Conservation (phyloP, 64 coral and sea anemone species). For the Montipora foliosa region DNA sequence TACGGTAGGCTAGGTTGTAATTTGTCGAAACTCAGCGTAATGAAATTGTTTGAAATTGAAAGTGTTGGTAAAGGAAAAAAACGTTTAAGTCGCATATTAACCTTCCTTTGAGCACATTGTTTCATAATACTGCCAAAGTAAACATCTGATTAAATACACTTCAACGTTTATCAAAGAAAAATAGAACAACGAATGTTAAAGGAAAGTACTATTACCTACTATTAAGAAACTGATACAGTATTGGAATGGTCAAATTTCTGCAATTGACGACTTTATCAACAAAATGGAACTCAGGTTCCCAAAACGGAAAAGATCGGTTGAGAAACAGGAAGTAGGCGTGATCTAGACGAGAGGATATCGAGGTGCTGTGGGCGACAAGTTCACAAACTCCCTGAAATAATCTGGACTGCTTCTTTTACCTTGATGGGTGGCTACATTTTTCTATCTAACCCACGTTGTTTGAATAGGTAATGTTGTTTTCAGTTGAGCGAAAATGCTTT, state of each 20-base stretch:
- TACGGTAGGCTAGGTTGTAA: background rate
- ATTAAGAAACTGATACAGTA: background rate
- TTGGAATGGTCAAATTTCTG: background rate
- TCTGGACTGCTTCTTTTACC: constrained; percentile 9
- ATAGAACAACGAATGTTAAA: background rate
- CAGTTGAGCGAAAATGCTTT: constrained; percentile 17
- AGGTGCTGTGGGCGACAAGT: background rate
- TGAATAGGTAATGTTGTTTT: constrained; percentile 78
- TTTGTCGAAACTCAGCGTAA: background rate
- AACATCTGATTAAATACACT: background rate
- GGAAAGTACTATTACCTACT: background rate
- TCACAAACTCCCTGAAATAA: background rate
- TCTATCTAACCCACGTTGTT: constrained; percentile 55
- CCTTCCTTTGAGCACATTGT: background rate
- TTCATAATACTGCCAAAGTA: background rate
- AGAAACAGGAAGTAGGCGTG: constrained; percentile 51
- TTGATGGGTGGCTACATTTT: constrained; percentile 60
- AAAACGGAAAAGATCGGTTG: background rate
- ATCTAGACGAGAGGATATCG: background rate
- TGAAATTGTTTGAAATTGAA: background rate
- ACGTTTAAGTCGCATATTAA: background rate
- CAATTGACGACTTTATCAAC: background rate
- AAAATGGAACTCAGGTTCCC: background rate
- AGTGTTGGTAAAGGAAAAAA: background rate
- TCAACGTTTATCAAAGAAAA: background rate